A percentile compares a stretch with the other conserved stretches of the same genome.
phyloP scores from a whole-genome alignment of 64 coral and sea anemone genomes.

The Stichodactyla mertensii region DNA sequence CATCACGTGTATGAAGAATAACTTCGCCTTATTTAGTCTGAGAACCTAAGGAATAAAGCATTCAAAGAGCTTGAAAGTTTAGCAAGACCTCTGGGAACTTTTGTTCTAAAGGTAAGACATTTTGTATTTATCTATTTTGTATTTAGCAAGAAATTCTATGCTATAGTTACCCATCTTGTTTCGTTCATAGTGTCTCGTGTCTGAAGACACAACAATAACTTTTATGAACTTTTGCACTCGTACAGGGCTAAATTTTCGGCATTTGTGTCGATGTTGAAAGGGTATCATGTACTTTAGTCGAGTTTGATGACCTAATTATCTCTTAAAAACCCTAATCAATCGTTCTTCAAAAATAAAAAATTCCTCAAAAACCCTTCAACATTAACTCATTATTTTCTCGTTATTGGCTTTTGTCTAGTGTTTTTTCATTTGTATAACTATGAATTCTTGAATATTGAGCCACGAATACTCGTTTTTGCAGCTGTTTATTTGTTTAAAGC shows the following conservation, averaged over 20 bases:
- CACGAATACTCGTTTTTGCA: not conserved
- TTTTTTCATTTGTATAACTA: not conserved
- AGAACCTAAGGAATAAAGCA: not conserved
- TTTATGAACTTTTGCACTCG: not conserved
- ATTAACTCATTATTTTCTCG: not conserved
- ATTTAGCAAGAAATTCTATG: not conserved
- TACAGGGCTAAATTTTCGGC: not conserved
- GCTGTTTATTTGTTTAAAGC: not conserved
- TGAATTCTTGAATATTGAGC: not conserved
- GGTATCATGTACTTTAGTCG: not conserved
- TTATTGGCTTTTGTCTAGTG: not conserved
- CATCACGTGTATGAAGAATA: not conserved
- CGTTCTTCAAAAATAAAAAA: not conserved
- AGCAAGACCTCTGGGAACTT: not conserved
- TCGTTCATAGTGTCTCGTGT: not conserved
- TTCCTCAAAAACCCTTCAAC: not conserved
- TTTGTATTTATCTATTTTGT: not conserved
- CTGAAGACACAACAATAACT: not conserved
- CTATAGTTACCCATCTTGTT: not conserved
- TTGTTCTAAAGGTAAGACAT: not conserved
- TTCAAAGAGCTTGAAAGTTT: not conserved
- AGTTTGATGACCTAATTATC: conserved; percentile 5
- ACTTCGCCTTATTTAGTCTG: not conserved
- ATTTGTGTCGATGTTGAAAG: not conserved
- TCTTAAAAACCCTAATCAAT: not conserved